Evolutionary conservation across 2,797 vertebrate species (phyloP).

Genomic region (Novumbra hubbsi): DNA sequence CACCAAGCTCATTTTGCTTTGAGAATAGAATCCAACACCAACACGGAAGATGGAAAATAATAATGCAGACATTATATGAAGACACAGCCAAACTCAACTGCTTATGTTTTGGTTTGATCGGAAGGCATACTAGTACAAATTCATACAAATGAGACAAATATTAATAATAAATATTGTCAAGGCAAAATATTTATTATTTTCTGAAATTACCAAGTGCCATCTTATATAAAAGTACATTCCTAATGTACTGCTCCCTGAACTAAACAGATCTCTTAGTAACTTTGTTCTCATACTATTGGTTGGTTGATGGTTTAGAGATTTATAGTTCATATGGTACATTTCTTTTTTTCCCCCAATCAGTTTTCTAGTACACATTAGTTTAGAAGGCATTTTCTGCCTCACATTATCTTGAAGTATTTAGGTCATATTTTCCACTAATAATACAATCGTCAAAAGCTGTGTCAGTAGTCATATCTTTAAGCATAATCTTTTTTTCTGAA

Average conservation of each 20-base stretch:
- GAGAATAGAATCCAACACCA: conserved; percentile 12
- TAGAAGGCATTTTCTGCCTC: no score
- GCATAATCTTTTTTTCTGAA: no score
- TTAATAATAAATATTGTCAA: conserved; percentile 67
- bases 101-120: conserved; percentile 53
- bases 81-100: conserved; percentile 57
- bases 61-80: conserved; percentile 46
- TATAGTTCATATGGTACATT: not conserved
- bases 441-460: no score
- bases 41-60: conserved; percentile 12
- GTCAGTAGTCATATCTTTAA: no score
- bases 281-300: not conserved
- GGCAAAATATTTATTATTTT: conserved; percentile 70
- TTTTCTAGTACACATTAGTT: no score
- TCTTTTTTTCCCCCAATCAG: not conserved
- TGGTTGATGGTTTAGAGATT: not conserved
- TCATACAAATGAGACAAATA: conserved; percentile 54
- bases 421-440: no score
- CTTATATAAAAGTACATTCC: not conserved
- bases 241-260: not conserved
- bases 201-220: conserved; percentile 65
- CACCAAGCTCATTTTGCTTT: conserved; percentile 1
- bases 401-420: no score
- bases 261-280: not conserved
- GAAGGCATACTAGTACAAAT: conserved; percentile 65